A percentile compares a stretch with the other conserved stretches of the same genome.
These are phyloP conservation scores for Noctuana brunneofusca DNA, from an alignment of 2,888 invertebrate species.

Conservation along the genomic window DNA sequence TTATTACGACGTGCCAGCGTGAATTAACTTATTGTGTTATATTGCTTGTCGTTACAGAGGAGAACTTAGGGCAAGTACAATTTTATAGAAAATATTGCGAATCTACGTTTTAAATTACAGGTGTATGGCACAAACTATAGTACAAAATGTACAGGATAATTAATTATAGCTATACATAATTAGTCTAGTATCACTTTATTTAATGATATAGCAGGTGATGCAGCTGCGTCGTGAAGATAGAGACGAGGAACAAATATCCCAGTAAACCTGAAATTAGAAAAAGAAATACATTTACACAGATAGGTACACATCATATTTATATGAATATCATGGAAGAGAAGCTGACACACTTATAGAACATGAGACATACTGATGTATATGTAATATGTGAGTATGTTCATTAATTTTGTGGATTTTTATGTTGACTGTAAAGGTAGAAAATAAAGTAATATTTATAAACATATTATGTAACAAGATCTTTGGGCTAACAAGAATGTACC, in stretches of 20 bases:
- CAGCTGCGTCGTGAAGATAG: constrained; percentile 58
- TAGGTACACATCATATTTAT: too few species aligned
- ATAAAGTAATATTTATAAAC: too few species aligned
- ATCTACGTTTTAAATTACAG: constrained; percentile 72
- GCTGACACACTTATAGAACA: too few species aligned
- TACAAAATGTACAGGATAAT: constrained; percentile 81
- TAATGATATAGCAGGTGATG: constrained; percentile 74
- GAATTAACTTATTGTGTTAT: constrained; percentile 73
- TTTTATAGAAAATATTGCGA: constrained; percentile 76
- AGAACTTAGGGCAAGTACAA: constrained; percentile 58
- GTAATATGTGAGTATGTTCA: too few species aligned
- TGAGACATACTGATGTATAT: too few species aligned
- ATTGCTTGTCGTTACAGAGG: constrained; percentile 67
- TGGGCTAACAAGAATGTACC: too few species aligned
- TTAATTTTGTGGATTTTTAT: too few species aligned
- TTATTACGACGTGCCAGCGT: constrained; percentile 71
- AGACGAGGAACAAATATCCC: constrained; percentile 59
- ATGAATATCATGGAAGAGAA: too few species aligned
- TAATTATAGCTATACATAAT: constrained; percentile 59
- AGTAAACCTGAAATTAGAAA: constrained; percentile 65
- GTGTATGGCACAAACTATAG: constrained; percentile 78
- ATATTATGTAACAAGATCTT: too few species aligned
- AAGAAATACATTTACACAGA: background rate
- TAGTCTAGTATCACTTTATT: constrained; percentile 81
- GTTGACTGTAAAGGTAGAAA: too few species aligned